Percentiles rank a stretch among this genome's conserved stretches.
Conservation (phyloP, 2,113 vertebrate genomes). For the Callospermophilus lateralis region DNA sequence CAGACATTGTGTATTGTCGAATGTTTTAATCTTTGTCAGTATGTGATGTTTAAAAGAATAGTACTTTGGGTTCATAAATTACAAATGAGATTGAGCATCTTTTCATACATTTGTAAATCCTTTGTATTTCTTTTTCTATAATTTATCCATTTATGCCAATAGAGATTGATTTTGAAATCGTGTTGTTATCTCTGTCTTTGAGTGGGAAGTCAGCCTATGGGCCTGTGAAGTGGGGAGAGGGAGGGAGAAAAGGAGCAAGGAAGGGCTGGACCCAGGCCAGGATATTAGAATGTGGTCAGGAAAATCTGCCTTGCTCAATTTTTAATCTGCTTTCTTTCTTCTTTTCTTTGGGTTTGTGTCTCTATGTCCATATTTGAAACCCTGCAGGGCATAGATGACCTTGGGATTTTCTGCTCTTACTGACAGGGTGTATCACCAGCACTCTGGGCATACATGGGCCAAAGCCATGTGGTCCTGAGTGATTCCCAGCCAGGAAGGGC, state of each 20-base stretch:
- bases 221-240: not conserved
- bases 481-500: not conserved
- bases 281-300: not conserved
- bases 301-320: not conserved
- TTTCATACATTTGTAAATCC: not conserved
- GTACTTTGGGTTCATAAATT: not conserved
- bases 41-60: not conserved
- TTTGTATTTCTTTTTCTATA: conserved; percentile 43
- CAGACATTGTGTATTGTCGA: not conserved
- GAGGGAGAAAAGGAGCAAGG: not conserved
- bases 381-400: not conserved
- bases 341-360: not conserved
- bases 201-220: not conserved
- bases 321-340: not conserved
- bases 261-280: not conserved
- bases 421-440: too few relatives aligned
- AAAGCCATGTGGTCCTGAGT: not conserved
- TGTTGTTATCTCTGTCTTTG: not conserved
- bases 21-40: conserved; percentile 47
- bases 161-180: not conserved
- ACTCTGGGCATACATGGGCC: not conserved
- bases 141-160: not conserved
- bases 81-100: not conserved
- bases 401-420: too few relatives aligned
- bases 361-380: not conserved